Conservation (phyloP, 2,113 vertebrate genomes). For the Excalfactoria chinensis region DNA sequence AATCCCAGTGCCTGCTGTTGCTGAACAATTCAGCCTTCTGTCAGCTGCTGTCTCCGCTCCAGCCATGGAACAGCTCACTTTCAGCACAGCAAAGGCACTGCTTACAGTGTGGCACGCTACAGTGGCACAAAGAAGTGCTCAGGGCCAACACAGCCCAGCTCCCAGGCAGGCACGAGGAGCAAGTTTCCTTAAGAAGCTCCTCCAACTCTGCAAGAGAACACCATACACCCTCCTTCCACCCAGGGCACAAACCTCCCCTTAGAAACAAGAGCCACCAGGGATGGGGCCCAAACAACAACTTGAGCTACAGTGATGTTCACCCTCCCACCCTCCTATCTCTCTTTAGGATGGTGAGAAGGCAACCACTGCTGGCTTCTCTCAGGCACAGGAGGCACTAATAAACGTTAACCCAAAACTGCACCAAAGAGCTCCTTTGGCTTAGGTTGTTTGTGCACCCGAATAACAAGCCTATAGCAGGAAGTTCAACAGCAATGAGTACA, state of each 20-base stretch:
- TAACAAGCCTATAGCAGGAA: neutral
- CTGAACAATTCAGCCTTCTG: slow-evolving; percentile 15
- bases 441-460: neutral
- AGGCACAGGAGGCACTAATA: neutral
- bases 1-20: neutral
- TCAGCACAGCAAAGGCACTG: neutral
- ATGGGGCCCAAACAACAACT: neutral
- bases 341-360: neutral
- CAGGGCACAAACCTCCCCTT: neutral
- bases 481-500: neutral
- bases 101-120: neutral
- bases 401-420: neutral
- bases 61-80: neutral
- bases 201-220: rapidly evolving
- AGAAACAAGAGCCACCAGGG: rapidly evolving
- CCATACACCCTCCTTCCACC: too few relatives aligned
- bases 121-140: neutral
- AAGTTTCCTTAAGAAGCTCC: neutral
- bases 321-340: rapidly evolving
- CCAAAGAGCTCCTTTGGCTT: neutral
- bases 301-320: neutral
- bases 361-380: neutral
- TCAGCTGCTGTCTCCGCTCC: neutral
- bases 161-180: neutral
- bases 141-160: neutral